These are phyloP conservation scores for Psittacula echo DNA, from an alignment of 2,797 vertebrate genomes.

Conservation along the genomic window DNA sequence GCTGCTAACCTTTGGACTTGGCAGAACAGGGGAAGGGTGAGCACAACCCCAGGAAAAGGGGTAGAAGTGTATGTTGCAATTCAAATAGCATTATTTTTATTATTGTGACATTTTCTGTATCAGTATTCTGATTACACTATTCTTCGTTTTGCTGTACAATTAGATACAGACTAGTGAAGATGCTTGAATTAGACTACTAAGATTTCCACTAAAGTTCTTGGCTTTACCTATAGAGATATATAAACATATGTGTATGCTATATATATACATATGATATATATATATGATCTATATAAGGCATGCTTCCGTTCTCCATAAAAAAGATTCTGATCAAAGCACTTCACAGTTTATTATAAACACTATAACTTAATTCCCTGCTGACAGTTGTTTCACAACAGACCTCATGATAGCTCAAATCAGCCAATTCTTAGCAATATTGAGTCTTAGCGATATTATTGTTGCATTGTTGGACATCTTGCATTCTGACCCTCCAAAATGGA, in stretches of 20 bases:
- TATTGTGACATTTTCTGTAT: not conserved
- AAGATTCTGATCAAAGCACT: not conserved
- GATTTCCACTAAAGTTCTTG: not conserved
- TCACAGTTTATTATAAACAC: not conserved
- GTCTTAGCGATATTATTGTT: not conserved
- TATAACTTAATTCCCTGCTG: not conserved
- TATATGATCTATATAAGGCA: not conserved
- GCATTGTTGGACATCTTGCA: not conserved
- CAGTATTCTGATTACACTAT: not conserved
- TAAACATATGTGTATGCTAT: not conserved
- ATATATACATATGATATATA: no score
- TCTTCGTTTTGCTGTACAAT: not conserved
- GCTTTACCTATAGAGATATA: not conserved
- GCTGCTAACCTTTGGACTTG: not conserved
- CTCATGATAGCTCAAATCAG: not conserved
- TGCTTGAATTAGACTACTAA: not conserved
- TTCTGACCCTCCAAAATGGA: not conserved
- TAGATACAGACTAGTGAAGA: not conserved
- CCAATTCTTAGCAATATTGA: not conserved
- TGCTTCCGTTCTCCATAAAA: not conserved
- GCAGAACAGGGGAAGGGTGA: not conserved
- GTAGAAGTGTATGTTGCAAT: not conserved
- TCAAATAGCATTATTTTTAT: not conserved
- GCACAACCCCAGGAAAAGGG: not conserved
- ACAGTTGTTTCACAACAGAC: not conserved